Conservation (phyloP, 2,888 invertebrate species). For the Empis stercorea region DNA sequence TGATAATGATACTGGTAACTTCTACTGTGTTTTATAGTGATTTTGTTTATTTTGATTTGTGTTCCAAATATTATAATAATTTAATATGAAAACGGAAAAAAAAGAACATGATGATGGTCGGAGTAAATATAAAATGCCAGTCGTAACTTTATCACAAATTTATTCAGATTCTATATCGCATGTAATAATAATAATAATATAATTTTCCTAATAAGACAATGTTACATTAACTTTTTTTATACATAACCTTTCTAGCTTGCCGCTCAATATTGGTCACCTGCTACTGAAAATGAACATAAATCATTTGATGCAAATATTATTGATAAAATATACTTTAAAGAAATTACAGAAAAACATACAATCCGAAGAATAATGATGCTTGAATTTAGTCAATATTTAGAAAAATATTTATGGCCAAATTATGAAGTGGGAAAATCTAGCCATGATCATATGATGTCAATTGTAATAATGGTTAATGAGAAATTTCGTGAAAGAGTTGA, state of each 20-base stretch:
- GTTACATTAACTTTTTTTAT: neutral
- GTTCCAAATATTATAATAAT: too few relatives aligned
- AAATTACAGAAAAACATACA: constrained; percentile 71
- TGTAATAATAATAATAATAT: constrained; percentile 38
- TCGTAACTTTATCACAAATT: constrained; percentile 71
- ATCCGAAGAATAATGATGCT: constrained; percentile 87
- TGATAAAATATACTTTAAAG: constrained; percentile 77
- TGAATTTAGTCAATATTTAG: constrained; percentile 94
- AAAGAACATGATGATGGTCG: constrained; percentile 13
- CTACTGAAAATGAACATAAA: constrained; percentile 56
- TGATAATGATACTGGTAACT: too few relatives aligned
- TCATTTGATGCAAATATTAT: constrained; percentile 67
- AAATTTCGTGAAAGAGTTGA: constrained; percentile 94
- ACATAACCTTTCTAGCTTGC: constrained; percentile 63
- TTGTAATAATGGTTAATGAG: constrained; percentile 97
- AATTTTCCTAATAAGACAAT: too few relatives aligned
- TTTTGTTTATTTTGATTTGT: too few relatives aligned
- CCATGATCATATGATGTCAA: constrained; percentile 86
- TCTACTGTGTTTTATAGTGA: too few relatives aligned
- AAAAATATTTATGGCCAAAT: constrained; percentile 95
- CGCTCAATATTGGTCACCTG: constrained; percentile 85
- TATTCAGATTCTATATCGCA: constrained; percentile 81
- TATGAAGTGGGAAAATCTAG: constrained; percentile 63
- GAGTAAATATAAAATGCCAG: constrained; percentile 18
- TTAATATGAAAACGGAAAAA: constrained; percentile 9